Conservation (phyloP, 2,797 vertebrate species). For the Gymnodraco acuticeps region DNA sequence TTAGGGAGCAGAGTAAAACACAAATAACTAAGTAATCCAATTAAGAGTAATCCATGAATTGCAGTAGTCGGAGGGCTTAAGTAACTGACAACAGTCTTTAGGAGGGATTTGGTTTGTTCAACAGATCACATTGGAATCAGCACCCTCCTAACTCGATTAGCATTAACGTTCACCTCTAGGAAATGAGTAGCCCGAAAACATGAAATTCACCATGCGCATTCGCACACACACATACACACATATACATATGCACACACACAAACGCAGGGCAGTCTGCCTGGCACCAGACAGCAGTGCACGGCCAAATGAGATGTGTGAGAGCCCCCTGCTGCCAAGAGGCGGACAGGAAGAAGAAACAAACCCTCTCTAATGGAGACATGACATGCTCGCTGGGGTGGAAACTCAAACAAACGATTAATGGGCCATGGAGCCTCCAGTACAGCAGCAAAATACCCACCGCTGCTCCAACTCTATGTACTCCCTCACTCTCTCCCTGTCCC, state of each 20-base stretch:
- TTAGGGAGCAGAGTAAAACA: slow-evolving; percentile 26
- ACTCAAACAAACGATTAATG: slow-evolving; percentile 90
- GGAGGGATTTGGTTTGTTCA: slow-evolving; percentile 63
- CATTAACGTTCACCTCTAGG: slow-evolving; percentile 59
- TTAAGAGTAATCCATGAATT: slow-evolving; percentile 64
- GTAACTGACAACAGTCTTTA: slow-evolving; percentile 69
- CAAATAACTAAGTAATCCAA: slow-evolving; percentile 65
- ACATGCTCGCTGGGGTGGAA: slow-evolving; percentile 86
- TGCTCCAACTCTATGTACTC: slow-evolving; percentile 57
- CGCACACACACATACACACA: slow-evolving; percentile 41
- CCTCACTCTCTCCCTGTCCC: slow-evolving; percentile 62
- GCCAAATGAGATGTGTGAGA: slow-evolving; percentile 86
- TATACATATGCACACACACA: slow-evolving; percentile 41
- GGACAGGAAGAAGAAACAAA: slow-evolving; percentile 86
- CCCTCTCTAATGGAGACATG: slow-evolving; percentile 89
- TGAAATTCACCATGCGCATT: slow-evolving; percentile 44
- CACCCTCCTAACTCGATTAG: slow-evolving; percentile 67
- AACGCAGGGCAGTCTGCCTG: slow-evolving; percentile 85
- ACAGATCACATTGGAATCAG: slow-evolving; percentile 65
- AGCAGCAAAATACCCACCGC: slow-evolving; percentile 73
- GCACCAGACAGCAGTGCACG: slow-evolving; percentile 84
- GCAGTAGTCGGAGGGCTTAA: slow-evolving; percentile 56
- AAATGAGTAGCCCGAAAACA: slow-evolving; percentile 68
- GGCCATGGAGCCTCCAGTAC: slow-evolving; percentile 83
- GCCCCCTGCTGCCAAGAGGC: slow-evolving; percentile 87